Conservation (phyloP, 2,797 vertebrate genomes). For the Zenarchopterus dispar region DNA sequence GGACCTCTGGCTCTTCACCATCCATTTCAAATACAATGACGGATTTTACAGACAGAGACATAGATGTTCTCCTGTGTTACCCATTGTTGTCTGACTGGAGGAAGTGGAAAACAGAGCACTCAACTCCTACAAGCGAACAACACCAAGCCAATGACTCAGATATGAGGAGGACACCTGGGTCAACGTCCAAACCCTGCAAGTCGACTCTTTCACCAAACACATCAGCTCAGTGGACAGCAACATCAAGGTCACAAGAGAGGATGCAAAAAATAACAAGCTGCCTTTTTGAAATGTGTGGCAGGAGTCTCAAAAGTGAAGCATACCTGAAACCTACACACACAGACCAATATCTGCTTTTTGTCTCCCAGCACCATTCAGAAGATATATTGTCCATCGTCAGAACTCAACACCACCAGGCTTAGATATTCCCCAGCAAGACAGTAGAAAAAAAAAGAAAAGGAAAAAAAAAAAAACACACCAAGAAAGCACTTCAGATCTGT, state of each 20-base stretch:
- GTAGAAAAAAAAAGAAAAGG: background rate
- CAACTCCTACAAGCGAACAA: no score
- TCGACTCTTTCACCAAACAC: background rate
- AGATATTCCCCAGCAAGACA: background rate
- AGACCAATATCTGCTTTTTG: background rate
- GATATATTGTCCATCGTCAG: background rate
- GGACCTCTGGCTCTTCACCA: no score
- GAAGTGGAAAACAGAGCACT: no score
- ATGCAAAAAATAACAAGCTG: background rate
- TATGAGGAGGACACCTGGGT: background rate
- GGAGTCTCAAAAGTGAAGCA: background rate
- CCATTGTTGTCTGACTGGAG: no score
- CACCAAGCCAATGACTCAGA: no score
- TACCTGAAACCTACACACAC: background rate
- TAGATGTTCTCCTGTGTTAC: no score
- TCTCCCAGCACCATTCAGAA: background rate
- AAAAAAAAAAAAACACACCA: background rate
- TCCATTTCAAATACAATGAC: no score
- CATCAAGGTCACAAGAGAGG: background rate
- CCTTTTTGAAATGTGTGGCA: no score
- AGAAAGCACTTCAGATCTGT: no score
- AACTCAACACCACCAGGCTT: background rate
- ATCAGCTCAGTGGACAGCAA: background rate
- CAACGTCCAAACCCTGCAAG: background rate
- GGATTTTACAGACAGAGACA: no score